These are phyloP conservation scores for Tenebrio molitor DNA, from an alignment of 1,140 invertebrate genomes.

Conservation along the genomic window DNA sequence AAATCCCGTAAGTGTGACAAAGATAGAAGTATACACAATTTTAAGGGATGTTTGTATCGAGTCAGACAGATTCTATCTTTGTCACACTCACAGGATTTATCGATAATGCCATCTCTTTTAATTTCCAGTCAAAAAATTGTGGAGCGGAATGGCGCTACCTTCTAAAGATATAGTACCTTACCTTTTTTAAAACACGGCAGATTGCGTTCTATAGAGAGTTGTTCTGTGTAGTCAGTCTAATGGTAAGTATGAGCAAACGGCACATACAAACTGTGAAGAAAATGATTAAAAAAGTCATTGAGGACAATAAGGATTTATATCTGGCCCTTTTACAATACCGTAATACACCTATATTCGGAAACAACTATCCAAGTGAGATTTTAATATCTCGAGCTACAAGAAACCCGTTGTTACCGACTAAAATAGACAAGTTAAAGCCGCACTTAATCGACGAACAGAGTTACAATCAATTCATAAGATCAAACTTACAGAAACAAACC, in stretches of 20 bases:
- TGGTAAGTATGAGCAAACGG: constrained; percentile 65
- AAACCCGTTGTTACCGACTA: constrained; percentile 8
- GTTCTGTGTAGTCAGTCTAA: constrained; percentile 67
- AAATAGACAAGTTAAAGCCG: constrained; percentile 3
- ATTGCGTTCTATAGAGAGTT: too few relatives aligned
- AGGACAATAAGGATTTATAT: constrained; percentile 53
- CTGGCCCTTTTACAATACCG: constrained; percentile 56
- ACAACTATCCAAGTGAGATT: constrained; percentile 17
- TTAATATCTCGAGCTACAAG: constrained; percentile 20
- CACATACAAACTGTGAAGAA: constrained; percentile 59
- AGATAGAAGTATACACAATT: too few relatives aligned
- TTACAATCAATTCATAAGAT: background rate
- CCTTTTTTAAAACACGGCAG: too few relatives aligned
- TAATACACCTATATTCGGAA: constrained; percentile 53
- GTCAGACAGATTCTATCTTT: too few relatives aligned
- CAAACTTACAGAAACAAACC: background rate
- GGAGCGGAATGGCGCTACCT: too few relatives aligned
- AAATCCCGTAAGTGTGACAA: too few relatives aligned
- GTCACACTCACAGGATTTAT: too few relatives aligned
- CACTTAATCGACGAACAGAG: constrained; percentile 1
- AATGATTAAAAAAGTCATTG: constrained; percentile 56
- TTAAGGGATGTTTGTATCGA: too few relatives aligned
- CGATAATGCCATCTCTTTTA: too few relatives aligned
- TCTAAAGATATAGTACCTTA: too few relatives aligned
- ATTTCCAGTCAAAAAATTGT: too few relatives aligned